These are phyloP conservation scores for Elephas maximus DNA, from an alignment of 2,113 vertebrate species.

Conservation along the genomic window DNA sequence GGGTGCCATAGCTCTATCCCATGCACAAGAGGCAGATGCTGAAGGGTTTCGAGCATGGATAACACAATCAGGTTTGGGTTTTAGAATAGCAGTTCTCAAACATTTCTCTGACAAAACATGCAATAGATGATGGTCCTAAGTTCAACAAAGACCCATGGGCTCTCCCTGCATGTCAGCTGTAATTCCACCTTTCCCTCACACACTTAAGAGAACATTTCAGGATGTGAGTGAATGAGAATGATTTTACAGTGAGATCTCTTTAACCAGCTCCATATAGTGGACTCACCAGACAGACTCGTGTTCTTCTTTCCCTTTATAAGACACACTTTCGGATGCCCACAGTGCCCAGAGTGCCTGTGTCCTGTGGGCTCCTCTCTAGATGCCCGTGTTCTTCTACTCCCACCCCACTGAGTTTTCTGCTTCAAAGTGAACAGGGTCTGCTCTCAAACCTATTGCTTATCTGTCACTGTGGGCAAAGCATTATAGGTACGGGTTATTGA, in stretches of 20 bases:
- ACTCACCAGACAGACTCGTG: neutral
- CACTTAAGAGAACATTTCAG: no score
- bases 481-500: neutral
- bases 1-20: no score
- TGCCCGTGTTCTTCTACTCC: neutral
- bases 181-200: no score
- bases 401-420: neutral
- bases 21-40: no score
- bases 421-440: neutral
- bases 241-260: neutral
- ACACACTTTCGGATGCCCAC: neutral
- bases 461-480: neutral
- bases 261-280: neutral
- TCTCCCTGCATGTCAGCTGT: no score
- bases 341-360: neutral
- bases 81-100: no score
- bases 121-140: no score
- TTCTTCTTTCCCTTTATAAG: neutral
- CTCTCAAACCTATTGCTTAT: neutral
- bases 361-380: neutral
- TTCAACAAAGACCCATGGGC: no score
- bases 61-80: no score
- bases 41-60: no score
- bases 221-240: no score
- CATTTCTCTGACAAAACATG: no score